Percentiles rank a stretch among this genome's conserved stretches.
Evolutionary conservation across 2,113 vertebrate species (phyloP).

Genomic region (Nothoprocta pentlandii): DNA sequence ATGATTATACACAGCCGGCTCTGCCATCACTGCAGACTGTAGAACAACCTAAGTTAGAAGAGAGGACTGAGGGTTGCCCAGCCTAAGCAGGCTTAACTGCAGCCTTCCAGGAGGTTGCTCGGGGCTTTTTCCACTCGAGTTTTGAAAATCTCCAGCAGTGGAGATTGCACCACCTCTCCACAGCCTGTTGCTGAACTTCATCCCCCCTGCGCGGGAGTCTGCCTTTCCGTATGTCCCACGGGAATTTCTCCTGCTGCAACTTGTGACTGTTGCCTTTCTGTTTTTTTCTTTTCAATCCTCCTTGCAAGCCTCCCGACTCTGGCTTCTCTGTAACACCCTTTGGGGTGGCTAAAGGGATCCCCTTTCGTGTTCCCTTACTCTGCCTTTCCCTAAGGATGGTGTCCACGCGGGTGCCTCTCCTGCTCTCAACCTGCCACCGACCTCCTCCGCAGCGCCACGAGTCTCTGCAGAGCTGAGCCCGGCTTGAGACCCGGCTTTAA

Average conservation of each 20-base stretch:
- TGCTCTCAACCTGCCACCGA: rapidly evolving
- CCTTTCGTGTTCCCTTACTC: background rate
- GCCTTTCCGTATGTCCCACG: background rate
- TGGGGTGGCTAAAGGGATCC: background rate
- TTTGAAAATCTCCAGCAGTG: background rate
- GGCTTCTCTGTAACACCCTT: background rate
- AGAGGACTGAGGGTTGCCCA: background rate
- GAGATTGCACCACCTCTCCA: background rate
- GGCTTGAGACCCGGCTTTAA: background rate
- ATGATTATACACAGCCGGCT: background rate
- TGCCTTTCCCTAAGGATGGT: background rate
- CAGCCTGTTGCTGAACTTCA: background rate
- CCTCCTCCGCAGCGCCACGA: background rate
- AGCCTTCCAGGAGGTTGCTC: background rate
- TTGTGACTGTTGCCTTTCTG: background rate
- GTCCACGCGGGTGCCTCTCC: background rate
- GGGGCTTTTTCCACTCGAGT: background rate
- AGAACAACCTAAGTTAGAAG: background rate
- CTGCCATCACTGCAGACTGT: background rate
- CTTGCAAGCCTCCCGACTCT: background rate
- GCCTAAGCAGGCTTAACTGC: background rate
- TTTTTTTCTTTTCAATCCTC: background rate
- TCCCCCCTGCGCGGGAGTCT: background rate
- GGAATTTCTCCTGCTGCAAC: background rate
- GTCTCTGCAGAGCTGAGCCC: background rate